These are phyloP conservation scores for Malurus melanocephalus DNA, from an alignment of 2,113 vertebrate species.

Conservation along the genomic window DNA sequence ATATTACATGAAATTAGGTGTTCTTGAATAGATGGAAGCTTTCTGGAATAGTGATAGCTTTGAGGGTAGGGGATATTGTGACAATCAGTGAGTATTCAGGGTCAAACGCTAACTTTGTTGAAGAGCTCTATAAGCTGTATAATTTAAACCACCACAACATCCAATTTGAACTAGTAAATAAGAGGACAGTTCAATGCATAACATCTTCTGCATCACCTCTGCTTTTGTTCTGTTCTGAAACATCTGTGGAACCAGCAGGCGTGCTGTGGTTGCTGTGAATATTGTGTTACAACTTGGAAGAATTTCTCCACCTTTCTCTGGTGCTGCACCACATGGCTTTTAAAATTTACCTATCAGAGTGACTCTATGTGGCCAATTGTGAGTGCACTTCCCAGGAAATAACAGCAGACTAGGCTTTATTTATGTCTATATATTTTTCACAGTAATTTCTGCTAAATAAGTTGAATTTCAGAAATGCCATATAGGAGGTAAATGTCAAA, in stretches of 20 bases:
- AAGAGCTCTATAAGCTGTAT: neutral
- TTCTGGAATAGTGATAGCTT: neutral
- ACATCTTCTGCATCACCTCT: neutral
- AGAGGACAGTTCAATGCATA: neutral
- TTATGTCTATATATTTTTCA: neutral
- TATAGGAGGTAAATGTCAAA: neutral
- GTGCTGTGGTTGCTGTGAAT: neutral
- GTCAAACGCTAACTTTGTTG: fast-evolving
- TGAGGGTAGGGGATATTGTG: neutral
- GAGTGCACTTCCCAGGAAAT: neutral
- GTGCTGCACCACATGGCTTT: neutral
- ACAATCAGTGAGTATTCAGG: neutral
- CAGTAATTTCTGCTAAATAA: neutral
- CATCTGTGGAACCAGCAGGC: neutral
- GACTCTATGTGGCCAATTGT: neutral
- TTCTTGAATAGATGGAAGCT: neutral
- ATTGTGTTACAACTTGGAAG: neutral
- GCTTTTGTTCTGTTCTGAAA: neutral
- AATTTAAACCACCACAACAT: neutral
- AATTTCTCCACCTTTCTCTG: neutral
- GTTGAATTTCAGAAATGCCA: neutral
- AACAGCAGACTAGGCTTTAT: neutral
- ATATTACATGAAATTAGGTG: neutral
- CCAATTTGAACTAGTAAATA: neutral
- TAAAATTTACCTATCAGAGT: neutral